phyloP scores from a whole-genome alignment of 2,888 invertebrate species.

The Drepana falcataria region DNA sequence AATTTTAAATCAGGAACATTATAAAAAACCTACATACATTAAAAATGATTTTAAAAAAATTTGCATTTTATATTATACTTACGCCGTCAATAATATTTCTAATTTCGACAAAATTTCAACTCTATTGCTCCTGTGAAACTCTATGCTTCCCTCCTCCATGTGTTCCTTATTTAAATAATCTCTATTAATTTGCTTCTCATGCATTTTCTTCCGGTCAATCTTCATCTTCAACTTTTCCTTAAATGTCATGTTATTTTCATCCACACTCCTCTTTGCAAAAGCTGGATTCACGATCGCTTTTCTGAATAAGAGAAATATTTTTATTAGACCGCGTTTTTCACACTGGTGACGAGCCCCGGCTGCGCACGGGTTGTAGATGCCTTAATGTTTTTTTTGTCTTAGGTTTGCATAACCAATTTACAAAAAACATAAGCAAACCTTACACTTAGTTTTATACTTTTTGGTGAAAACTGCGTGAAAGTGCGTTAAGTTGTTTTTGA shows the following conservation, averaged over 20 bases:
- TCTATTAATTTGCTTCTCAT: conserved; percentile 39
- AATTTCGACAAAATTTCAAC: conserved; percentile 81
- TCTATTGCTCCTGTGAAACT: conserved; percentile 80
- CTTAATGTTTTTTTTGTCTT: no score
- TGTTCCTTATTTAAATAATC: conserved; percentile 45
- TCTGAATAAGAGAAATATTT: conserved; percentile 25
- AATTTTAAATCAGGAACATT: no score
- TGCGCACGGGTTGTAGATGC: no score
- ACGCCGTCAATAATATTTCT: conserved; percentile 81
- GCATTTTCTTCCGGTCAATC: conserved; percentile 57
- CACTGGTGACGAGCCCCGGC: no score
- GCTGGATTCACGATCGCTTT: conserved; percentile 50
- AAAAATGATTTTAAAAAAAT: no score
- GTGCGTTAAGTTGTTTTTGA: no score
- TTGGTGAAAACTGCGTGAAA: no score
- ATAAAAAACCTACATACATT: no score
- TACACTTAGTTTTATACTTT: no score
- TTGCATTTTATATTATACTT: conserved; percentile 42
- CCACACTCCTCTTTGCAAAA: conserved; percentile 57
- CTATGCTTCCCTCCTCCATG: conserved; percentile 44
- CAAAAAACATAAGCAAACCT: no score
- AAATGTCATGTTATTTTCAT: conserved; percentile 33
- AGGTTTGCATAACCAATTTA: no score
- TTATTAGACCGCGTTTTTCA: no score
- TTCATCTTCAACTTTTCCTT: conserved; percentile 58